A percentile compares a stretch with the other conserved stretches of the same genome.
phyloP scores from a whole-genome alignment of 2,888 invertebrate species.

The Ctenicera cuprea region DNA sequence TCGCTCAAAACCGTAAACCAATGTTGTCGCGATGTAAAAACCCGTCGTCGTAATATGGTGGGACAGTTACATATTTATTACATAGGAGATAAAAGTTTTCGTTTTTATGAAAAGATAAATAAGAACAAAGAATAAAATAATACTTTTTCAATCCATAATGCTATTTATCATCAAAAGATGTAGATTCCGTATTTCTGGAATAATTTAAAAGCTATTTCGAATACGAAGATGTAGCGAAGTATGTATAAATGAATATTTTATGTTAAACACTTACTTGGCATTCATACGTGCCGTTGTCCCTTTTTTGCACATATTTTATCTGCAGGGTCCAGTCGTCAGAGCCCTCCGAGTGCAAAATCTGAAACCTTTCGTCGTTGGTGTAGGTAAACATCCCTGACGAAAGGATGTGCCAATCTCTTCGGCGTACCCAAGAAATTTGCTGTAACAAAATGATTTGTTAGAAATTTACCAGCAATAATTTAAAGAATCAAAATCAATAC shows the following conservation, averaged over 20 bases:
- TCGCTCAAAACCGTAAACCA: too few relatives aligned
- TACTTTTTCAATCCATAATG: too few relatives aligned
- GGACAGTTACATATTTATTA: too few relatives aligned
- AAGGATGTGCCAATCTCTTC: slow-evolving; percentile 95
- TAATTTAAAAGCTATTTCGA: background rate
- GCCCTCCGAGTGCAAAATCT: slow-evolving; percentile 87
- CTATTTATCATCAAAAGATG: too few relatives aligned
- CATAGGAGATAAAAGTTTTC: too few relatives aligned
- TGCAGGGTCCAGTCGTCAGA: slow-evolving; percentile 96
- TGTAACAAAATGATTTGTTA: slow-evolving; percentile 68
- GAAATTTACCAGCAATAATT: background rate
- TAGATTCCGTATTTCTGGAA: too few relatives aligned
- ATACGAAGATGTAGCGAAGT: background rate
- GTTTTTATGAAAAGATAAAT: too few relatives aligned
- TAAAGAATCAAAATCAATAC: too few relatives aligned
- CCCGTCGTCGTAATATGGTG: too few relatives aligned
- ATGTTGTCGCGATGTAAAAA: too few relatives aligned
- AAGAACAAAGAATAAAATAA: too few relatives aligned
- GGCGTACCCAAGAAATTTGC: slow-evolving; percentile 94
- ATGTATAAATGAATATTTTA: slow-evolving; percentile 31
- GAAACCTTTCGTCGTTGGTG: slow-evolving; percentile 92
- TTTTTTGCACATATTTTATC: slow-evolving; percentile 94
- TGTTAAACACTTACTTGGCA: slow-evolving; percentile 83
- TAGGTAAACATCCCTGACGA: slow-evolving; percentile 93
- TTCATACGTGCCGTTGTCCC: slow-evolving; percentile 95